Evolutionary conservation across 2,113 vertebrate species (phyloP).

Genomic region (Corapipo altera): DNA sequence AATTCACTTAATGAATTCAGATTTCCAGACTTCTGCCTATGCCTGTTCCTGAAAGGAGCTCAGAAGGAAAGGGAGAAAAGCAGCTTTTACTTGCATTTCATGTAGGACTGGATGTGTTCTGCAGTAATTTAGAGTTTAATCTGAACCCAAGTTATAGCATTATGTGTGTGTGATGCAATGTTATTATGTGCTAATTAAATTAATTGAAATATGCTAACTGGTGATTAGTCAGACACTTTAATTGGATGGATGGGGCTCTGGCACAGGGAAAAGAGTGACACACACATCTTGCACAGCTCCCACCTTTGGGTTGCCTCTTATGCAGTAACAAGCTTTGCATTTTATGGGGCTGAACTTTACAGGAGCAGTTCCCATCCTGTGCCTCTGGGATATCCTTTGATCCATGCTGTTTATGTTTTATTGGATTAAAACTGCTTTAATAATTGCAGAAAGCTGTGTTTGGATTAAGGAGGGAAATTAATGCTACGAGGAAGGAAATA

Average conservation of each 20-base stretch:
- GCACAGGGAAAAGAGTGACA: neutral
- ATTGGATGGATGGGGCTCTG: accelerated
- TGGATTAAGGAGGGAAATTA: neutral
- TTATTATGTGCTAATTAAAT: neutral
- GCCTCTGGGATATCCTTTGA: slow-evolving; percentile 54
- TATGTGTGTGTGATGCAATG: neutral
- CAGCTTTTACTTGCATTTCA: neutral
- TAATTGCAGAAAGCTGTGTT: neutral
- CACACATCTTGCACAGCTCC: neutral
- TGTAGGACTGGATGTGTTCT: neutral
- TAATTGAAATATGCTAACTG: neutral
- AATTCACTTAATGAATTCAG: accelerated
- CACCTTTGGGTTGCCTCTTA: neutral
- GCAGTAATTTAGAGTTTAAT: neutral
- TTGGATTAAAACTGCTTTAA: slow-evolving; percentile 49
- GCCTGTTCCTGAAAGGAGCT: neutral
- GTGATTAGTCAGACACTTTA: neutral
- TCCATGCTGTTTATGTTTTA: slow-evolving; percentile 29
- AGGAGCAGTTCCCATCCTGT: neutral
- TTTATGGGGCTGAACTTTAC: neutral
- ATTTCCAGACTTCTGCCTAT: neutral
- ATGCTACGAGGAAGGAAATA: neutral
- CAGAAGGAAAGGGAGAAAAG: neutral
- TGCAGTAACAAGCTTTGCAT: neutral
- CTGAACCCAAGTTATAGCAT: neutral